A percentile compares a stretch with the other conserved stretches of the same genome.
Conservation (phyloP, 2,888 invertebrate species). For the Volucella bombylans region DNA sequence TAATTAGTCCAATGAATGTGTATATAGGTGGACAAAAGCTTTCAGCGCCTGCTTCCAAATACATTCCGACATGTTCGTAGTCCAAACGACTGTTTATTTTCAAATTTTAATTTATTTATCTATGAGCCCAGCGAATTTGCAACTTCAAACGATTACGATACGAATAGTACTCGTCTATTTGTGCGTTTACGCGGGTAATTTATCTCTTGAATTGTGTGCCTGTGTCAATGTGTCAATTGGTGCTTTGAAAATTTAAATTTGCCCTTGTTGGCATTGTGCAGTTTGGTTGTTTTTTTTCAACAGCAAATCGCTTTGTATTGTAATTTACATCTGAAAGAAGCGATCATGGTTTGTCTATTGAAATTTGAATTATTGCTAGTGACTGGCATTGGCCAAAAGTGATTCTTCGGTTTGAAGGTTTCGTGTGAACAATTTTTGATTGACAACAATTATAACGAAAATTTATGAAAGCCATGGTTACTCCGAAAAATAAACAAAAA, state of each 20-base stretch:
- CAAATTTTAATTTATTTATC: constrained; percentile 1
- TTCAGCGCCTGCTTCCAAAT: no score
- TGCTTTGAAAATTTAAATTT: constrained; percentile 1
- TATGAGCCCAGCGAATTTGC: neutral
- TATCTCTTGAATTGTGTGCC: constrained; percentile 7
- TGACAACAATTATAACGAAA: no score
- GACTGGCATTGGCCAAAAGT: neutral
- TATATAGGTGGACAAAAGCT: neutral
- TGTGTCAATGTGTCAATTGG: constrained; percentile 31
- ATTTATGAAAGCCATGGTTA: no score
- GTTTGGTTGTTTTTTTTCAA: neutral
- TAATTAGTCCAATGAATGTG: neutral
- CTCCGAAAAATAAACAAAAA: no score
- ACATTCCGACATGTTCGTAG: no score
- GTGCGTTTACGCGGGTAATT: neutral
- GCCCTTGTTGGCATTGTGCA: constrained; percentile 28
- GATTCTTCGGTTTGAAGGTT: neutral
- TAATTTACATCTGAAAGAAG: constrained; percentile 10
- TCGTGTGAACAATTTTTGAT: neutral
- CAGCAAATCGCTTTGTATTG: neutral
- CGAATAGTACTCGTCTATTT: neutral
- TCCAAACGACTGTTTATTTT: neutral
- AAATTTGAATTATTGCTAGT: neutral
- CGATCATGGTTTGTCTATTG: constrained; percentile 3
- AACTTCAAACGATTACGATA: no score